These are phyloP conservation scores for Calliphora vicina DNA, from an alignment of 1,140 invertebrate species.

Conservation along the genomic window DNA sequence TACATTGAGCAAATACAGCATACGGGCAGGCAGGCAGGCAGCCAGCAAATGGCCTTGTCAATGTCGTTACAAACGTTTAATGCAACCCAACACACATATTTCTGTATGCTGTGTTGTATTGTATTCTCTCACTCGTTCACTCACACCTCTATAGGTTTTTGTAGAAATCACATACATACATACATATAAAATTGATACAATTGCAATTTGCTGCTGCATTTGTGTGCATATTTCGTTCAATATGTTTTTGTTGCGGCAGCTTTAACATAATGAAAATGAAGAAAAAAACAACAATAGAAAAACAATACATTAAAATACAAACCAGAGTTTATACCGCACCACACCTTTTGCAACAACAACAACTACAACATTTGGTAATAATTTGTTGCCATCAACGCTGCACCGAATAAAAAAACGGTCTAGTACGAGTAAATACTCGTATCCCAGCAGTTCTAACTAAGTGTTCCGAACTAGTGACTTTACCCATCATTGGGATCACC, in stretches of 20 bases:
- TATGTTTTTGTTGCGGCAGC: neutral
- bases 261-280: neutral
- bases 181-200: neutral
- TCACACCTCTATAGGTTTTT: neutral
- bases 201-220: neutral
- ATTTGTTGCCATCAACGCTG: slow-evolving; percentile 12
- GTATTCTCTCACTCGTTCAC: too few species aligned
- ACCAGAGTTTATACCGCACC: slow-evolving; percentile 23
- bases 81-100: neutral
- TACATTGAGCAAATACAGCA: neutral
- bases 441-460: too few species aligned
- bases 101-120: too few species aligned
- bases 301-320: neutral
- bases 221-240: too few species aligned
- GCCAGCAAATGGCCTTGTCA: slow-evolving; percentile 24
- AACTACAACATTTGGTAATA: slow-evolving; percentile 4
- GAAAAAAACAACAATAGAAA: neutral
- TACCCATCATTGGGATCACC: too few species aligned
- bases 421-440: too few species aligned
- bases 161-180: neutral
- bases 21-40: neutral
- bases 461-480: too few species aligned
- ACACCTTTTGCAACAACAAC: slow-evolving; percentile 6
- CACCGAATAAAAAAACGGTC: too few species aligned
- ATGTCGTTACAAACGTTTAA: slow-evolving; percentile 11